Percentiles rank a stretch among this genome's conserved stretches.
These are phyloP conservation scores for Pogonocherus hispidulus DNA, from an alignment of 2,888 invertebrate species.

Conservation along the genomic window DNA sequence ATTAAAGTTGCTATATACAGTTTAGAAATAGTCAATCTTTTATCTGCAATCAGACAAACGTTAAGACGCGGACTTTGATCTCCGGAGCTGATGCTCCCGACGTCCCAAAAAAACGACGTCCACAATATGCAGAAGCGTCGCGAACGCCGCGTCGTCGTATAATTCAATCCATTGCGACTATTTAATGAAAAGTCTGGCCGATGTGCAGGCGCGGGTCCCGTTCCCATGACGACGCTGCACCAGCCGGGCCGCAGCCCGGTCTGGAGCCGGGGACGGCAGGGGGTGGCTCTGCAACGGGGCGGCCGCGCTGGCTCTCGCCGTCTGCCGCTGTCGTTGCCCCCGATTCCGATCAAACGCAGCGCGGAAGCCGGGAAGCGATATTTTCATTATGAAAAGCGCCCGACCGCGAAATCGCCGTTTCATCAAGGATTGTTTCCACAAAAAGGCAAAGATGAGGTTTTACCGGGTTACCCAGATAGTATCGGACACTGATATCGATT, in stretches of 20 bases:
- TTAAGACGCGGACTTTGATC: too few relatives aligned
- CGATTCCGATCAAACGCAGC: conserved; percentile 40
- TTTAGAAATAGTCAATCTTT: too few relatives aligned
- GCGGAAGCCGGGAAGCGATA: conserved; percentile 7
- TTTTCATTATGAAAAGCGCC: too few relatives aligned
- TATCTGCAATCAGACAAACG: too few relatives aligned
- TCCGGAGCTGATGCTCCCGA: background rate
- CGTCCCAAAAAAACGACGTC: background rate
- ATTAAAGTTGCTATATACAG: too few relatives aligned
- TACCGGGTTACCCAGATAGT: too few relatives aligned
- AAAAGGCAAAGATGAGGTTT: too few relatives aligned
- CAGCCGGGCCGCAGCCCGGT: conserved; percentile 54
- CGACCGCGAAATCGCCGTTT: too few relatives aligned
- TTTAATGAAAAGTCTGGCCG: conserved; percentile 66
- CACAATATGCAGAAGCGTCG: background rate
- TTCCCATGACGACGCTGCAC: conserved; percentile 66
- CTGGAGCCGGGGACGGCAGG: conserved; percentile 35
- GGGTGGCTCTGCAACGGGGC: conserved; percentile 53
- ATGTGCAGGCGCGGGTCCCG: conserved; percentile 60
- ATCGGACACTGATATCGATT: too few relatives aligned
- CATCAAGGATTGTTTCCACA: too few relatives aligned
- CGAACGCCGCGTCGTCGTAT: conserved; percentile 37
- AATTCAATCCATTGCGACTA: conserved; percentile 59
- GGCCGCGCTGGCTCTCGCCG: conserved; percentile 28
- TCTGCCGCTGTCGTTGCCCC: conserved; percentile 38